A percentile compares a stretch with the other conserved stretches of the same genome.
Evolutionary conservation across 2,888 invertebrate species (phyloP).

Genomic region (Micoletzkya japonica): DNA sequence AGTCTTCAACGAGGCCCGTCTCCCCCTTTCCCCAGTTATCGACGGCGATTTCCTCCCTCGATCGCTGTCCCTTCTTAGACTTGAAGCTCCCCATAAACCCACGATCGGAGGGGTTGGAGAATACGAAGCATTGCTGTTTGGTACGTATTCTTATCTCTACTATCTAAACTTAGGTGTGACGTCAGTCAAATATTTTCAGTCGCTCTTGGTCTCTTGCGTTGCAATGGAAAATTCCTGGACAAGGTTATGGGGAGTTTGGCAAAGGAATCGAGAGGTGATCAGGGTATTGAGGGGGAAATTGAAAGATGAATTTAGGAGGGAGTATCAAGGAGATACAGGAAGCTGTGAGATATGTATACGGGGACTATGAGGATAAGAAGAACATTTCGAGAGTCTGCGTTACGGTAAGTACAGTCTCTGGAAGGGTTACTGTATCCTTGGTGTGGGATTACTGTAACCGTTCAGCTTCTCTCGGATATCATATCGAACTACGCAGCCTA

Average conservation of each 20-base stretch:
- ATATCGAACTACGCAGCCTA: slow-evolving; percentile 45
- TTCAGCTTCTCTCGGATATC: slow-evolving; percentile 46
- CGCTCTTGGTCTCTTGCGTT: slow-evolving; percentile 48
- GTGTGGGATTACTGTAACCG: slow-evolving; percentile 4
- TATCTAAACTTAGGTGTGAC: background rate
- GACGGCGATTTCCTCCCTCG: slow-evolving; percentile 59
- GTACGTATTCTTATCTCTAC: slow-evolving; percentile 30
- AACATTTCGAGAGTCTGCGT: slow-evolving; percentile 28
- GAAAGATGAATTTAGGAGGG: slow-evolving; percentile 15
- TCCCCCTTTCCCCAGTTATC: slow-evolving; percentile 56
- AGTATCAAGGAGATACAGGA: slow-evolving; percentile 37
- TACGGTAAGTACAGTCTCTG: slow-evolving; percentile 20
- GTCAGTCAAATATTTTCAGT: slow-evolving; percentile 38
- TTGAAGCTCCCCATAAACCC: slow-evolving; percentile 43
- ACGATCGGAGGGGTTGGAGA: slow-evolving; percentile 55
- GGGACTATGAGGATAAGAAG: slow-evolving; percentile 30
- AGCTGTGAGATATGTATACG: slow-evolving; percentile 37
- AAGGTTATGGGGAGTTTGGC: slow-evolving; percentile 16
- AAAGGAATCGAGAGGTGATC: background rate
- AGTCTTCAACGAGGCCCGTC: slow-evolving; percentile 47
- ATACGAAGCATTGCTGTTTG: slow-evolving; percentile 56
- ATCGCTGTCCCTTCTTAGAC: slow-evolving; percentile 32
- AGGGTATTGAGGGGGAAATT: background rate
- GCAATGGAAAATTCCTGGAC: slow-evolving; percentile 50
- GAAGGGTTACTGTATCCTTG: background rate